Conservation (phyloP, 2,888 invertebrate species). For the Dynastes grantii region DNA sequence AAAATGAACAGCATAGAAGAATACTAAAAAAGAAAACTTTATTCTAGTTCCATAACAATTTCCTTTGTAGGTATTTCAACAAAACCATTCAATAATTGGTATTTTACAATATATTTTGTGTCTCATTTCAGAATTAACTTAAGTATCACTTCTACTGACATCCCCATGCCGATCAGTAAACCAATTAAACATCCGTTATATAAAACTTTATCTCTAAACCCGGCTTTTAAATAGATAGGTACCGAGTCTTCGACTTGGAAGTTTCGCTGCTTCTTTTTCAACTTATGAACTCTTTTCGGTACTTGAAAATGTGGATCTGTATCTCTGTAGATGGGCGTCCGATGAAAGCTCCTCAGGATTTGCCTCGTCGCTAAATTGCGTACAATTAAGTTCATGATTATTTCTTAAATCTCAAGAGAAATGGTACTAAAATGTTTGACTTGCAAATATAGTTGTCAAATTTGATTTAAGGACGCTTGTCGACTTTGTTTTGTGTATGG, state of each 20-base stretch:
- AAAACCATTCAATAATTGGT: too few species aligned
- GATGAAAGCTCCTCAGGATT: constrained; percentile 10
- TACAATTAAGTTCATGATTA: too few species aligned
- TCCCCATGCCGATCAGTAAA: constrained; percentile 30
- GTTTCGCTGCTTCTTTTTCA: constrained; percentile 40
- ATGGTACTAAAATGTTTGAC: too few species aligned
- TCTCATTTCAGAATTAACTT: constrained; percentile 25
- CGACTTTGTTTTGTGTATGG: too few species aligned
- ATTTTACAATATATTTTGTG: too few species aligned
- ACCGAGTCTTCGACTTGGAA: constrained; percentile 49
- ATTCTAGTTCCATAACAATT: too few species aligned
- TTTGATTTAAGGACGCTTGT: too few species aligned
- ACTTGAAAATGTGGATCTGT: constrained; percentile 14
- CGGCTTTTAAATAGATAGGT: constrained; percentile 50
- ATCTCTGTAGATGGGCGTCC: neutral
- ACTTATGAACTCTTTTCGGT: constrained; percentile 35
- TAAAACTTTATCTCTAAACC: constrained; percentile 47
- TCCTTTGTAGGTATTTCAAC: too few species aligned
- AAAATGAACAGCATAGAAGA: too few species aligned
- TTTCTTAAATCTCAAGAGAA: too few species aligned
- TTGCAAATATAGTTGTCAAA: too few species aligned
- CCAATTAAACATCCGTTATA: constrained; percentile 43
- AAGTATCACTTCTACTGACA: constrained; percentile 39
- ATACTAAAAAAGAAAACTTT: too few species aligned
- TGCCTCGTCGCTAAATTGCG: neutral